These are phyloP conservation scores for Bombycilla garrulus DNA, from an alignment of 2,113 vertebrate genomes.

Conservation along the genomic window DNA sequence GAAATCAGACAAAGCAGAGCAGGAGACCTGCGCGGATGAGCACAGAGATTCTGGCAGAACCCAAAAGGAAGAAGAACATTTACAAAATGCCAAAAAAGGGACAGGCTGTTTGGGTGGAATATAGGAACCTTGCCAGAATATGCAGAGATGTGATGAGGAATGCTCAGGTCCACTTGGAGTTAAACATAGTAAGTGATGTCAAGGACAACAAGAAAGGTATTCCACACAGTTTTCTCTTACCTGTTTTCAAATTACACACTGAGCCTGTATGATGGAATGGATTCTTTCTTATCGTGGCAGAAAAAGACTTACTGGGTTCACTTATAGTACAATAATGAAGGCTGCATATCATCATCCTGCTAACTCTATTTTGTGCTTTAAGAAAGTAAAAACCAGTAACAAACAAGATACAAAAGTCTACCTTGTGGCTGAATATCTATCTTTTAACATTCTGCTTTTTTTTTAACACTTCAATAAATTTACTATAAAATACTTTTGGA, in stretches of 20 bases:
- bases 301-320: neutral
- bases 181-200: neutral
- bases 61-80: neutral
- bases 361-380: neutral
- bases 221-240: neutral
- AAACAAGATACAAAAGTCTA: neutral
- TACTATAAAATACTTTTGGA: neutral
- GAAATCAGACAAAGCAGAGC: neutral
- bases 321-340: neutral
- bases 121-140: fast-evolving
- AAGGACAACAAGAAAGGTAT: neutral
- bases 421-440: neutral
- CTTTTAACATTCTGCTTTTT: neutral
- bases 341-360: neutral
- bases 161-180: neutral
- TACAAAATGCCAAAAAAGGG: fast-evolving
- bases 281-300: neutral
- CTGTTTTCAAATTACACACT: neutral
- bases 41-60: neutral
- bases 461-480: neutral
- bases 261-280: neutral
- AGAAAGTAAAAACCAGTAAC: neutral
- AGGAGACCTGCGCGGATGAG: neutral
- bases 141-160: neutral
- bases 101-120: neutral